Percentiles rank a stretch among this genome's conserved stretches.
phyloP scores from a whole-genome alignment of 2,888 invertebrate species.

The Heterodera filipjevi region DNA sequence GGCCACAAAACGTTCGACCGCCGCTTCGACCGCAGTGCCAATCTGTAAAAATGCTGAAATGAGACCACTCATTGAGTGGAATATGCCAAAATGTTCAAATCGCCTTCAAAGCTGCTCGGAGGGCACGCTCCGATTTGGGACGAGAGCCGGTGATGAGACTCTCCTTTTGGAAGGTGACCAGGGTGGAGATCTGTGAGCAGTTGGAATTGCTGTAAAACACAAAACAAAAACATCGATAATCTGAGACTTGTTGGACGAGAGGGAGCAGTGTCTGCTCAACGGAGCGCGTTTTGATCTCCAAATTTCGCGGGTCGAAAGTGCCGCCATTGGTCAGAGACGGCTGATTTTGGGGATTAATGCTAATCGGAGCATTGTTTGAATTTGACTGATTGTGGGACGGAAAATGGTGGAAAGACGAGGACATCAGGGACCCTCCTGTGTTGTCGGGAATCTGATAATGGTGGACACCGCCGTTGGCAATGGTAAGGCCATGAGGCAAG shows the following conservation, averaged over 20 bases:
- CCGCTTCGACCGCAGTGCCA: constrained; percentile 92
- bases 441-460: not conserved
- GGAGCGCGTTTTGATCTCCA: constrained; percentile 89
- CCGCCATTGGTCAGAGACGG: constrained; percentile 14
- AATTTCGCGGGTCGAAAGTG: constrained; percentile 64
- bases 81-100: not conserved
- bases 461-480: not conserved
- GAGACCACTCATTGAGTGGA: not conserved
- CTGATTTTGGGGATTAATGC: not conserved
- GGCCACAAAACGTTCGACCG: constrained; percentile 94
- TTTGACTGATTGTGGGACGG: not conserved
- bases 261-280: constrained; percentile 91
- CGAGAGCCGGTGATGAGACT: constrained; percentile 72
- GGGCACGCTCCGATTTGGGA: constrained; percentile 72
- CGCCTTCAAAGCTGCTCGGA: constrained; percentile 76
- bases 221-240: not conserved
- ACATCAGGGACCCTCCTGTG: not conserved
- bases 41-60: constrained; percentile 72
- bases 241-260: constrained; percentile 83
- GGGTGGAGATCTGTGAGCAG: constrained; percentile 79
- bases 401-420: constrained; percentile 1
- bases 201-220: not conserved
- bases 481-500: not conserved
- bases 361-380: not conserved
- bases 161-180: constrained; percentile 78